Base-by-base conservation (phyloP, 2,888 invertebrate genomes). In the Caenorhabditis becei region DNA sequence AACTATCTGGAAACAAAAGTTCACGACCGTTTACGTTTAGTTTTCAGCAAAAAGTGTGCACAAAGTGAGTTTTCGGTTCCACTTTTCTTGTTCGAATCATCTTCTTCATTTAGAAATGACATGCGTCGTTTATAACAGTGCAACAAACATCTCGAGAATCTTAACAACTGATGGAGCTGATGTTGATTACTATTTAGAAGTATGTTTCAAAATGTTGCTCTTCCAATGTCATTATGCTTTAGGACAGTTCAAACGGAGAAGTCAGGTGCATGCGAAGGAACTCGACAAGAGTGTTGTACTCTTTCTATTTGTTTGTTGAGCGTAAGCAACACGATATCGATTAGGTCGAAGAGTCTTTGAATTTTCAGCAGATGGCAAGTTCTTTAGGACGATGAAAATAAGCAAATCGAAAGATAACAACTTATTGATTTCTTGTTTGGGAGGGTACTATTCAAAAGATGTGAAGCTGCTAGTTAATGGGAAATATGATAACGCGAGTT, bases 1-100 rank as follows among this genome's bases (percentile, higher is more conserved):
- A 26, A 54, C 16, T 72, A 72, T n/a, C 8, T 72, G 49, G 62
- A 71, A 51, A 11, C 35, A 5, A 49, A n/a, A 32, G 59, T 47
- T 16, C 23, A 51, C 14, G 59, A 61, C 41, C 32, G 51, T 7
- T 51, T 75, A 14, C 65, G 32, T 26, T n/a, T 56, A 10, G 18
- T 32, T n/a, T 56, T 56, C 56, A n/a, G n/a, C n/a, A n/a, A n/a
- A n/a, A 24, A 51, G 2, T 49, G 49, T 18, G 8, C 3, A 7
- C 14, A 20, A 18, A 24, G 32, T 56, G n/a, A 56, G 32, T 56
- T 32, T 14, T 7, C 20, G 2, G 18, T 51, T 14, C 51, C 5
- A n/a, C n/a, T 20, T 51, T 51, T 5, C 3, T 26, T 16, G 20
- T 5, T 2, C 20, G 18, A 23, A 26, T 26, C 26, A 16, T 62